Base-by-base conservation (phyloP, 2,888 invertebrate genomes). In the Achlya flavicornis region DNA sequence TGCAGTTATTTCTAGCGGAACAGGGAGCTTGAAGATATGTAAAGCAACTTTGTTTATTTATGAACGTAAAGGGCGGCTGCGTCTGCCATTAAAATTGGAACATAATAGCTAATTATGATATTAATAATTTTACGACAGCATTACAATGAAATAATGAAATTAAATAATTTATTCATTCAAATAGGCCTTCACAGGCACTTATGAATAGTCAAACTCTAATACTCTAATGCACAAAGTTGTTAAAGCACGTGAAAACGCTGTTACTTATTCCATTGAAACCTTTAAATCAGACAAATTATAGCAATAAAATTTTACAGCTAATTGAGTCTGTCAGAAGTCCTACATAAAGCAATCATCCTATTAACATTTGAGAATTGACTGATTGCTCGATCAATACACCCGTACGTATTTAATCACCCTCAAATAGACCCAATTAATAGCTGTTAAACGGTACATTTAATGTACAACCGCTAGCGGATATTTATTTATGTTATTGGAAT, bases 331-430 rank as follows among this genome's bases (percentile, higher is more conserved):
- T n/a, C n/a, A n/a, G n/a, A n/a, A n/a, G n/a, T 74, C 66, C 64
- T 71, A 71, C 75, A 78, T 80, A 74, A 79, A 85, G 78, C 84
- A 81, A 86, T 86, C 80, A 84, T 83, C 79, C 68, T 82, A 85
- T 84, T 84, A 84, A 86, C 80, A 82, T 79, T 81, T 80, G 80
- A 77, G 78, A 83, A 84, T 86, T 88, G 88, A 87, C 80, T 85
- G 86, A 87, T 87, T 83, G 80, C 79, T 78, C 76, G 81, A 79
- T 81, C 83, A 84, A 78, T 78, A 82, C 77, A 79, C 77, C 77
- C 81, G 77, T 78, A 82, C 76, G 74, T 82, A 82, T 85, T 85
- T 86, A 83, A 87, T 86, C 81, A 83, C 77, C 77, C 79, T 79
- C 80, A 78, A 85, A 87, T 84, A 83, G 83, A 83, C 71, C 82